Evolutionary conservation across 2,888 invertebrate genomes (phyloP).

Genomic region (Coenonympha glycerion): DNA sequence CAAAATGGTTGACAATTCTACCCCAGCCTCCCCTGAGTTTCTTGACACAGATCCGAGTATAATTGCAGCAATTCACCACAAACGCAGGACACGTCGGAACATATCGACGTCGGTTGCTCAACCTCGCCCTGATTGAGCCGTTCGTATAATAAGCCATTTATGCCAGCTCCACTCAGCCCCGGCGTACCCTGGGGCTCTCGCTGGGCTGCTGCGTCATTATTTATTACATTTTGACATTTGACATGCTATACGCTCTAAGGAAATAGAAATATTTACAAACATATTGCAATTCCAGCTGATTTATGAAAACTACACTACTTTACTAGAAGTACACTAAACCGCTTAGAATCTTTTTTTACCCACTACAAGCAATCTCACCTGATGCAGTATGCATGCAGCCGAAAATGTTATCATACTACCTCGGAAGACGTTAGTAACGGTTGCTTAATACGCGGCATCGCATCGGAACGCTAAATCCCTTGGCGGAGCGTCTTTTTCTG

Average conservation of each 20-base stretch:
- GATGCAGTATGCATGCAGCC: no score
- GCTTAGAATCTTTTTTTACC: no score
- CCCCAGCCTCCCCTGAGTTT: conserved; percentile 45
- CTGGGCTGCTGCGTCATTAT: conserved; percentile 21
- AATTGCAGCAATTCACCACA: conserved; percentile 69
- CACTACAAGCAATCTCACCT: no score
- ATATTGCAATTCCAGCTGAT: not conserved
- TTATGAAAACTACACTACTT: no score
- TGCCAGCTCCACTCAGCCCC: conserved; percentile 38
- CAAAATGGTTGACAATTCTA: no score
- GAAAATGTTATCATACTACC: no score
- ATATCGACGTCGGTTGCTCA: conserved; percentile 63
- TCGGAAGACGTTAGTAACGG: no score
- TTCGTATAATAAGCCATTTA: conserved; percentile 56
- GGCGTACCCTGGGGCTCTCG: conserved; percentile 45
- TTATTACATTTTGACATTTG: conserved; percentile 27
- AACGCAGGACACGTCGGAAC: conserved; percentile 62
- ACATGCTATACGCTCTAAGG: conserved; percentile 23
- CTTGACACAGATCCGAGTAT: conserved; percentile 66
- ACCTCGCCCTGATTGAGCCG: conserved; percentile 60
- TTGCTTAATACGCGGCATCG: no score
- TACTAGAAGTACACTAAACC: no score
- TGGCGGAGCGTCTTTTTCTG: no score
- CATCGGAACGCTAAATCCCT: no score
- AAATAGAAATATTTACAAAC: conserved; percentile 15